Base-by-base conservation (phyloP, 2,888 invertebrate species). In the Ophion slaviceki region DNA sequence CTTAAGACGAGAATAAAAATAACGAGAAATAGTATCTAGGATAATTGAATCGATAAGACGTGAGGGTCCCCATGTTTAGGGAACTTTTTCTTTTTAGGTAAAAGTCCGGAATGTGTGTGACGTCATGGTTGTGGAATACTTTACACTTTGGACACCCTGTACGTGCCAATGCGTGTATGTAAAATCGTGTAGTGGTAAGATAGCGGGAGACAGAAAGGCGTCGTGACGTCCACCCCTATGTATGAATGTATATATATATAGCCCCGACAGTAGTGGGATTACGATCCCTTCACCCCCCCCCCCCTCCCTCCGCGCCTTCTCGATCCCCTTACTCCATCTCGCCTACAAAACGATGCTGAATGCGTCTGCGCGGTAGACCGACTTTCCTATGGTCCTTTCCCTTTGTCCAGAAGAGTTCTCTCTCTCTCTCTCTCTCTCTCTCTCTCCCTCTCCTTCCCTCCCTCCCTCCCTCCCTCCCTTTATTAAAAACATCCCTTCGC, bases 131-230 rank as follows among this genome's bases (percentile, higher is more conserved):
- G 4, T 4, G 10, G 11, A 40, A n/a, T 6, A n/a, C 0, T 8
- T 3, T 10, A 8, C 8, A 36, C 17, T n/a, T 2, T 7, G 8
- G 14, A 1, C 68, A 68, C 68, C 47, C 47, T 53, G 36, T 77
- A 47, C 14, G 62, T 24, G n/a, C 14, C 47, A 47, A 47, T 47
- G 47, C 47, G 47, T 47, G 47, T 4, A n/a, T 71, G 70, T 76
- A 64, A 20, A 17, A 71, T 70, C 59, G 47, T 36, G 82, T 78
- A 45, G 66, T 62, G 57, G 85, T 79, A 78, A 81, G 85, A 82
- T 81, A 70, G 74, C 81, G 57, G 81, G 85, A 81, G 85, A 85
- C 81, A 78, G 85, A 84, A 67, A 76, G 84, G 84, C 84, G 78
- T 79, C 81, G 66, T 67, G 77, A 78, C 78, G 72, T 81, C 84